phyloP scores from a whole-genome alignment of 2,797 vertebrate genomes.

The Pseudopleuronectes americanus region DNA sequence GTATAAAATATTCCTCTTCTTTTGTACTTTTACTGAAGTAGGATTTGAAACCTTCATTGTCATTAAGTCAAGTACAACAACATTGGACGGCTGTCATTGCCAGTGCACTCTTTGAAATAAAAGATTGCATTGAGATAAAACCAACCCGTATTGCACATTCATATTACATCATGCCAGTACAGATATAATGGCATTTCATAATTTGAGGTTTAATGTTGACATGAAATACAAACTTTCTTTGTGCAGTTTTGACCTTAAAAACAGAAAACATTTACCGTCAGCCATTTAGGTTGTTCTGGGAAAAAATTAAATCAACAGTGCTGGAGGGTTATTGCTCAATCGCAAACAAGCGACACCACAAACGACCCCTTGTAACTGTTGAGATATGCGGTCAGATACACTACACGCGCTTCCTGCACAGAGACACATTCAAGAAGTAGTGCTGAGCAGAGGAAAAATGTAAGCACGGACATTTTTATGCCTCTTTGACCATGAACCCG shows the following conservation, averaged over 20 bases:
- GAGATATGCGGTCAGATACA: conserved; percentile 43
- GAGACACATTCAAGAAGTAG: conserved; percentile 27
- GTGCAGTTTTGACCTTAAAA: conserved; percentile 36
- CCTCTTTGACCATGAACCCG: conserved; percentile 13
- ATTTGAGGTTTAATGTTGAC: conserved; percentile 1
- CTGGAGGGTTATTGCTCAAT: conserved; percentile 56
- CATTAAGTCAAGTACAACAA: too few species aligned
- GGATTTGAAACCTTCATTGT: too few species aligned
- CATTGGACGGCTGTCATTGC: too few species aligned
- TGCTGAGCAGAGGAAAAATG: conserved; percentile 18
- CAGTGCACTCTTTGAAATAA: too few species aligned
- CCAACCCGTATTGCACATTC: too few species aligned
- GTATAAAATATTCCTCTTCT: too few species aligned
- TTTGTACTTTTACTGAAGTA: too few species aligned
- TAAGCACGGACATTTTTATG: conserved; percentile 25
- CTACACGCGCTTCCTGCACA: conserved; percentile 34
- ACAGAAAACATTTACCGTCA: conserved; percentile 29
- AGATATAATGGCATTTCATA: too few species aligned
- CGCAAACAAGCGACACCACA: conserved; percentile 37
- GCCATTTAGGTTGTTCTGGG: conserved; percentile 27
- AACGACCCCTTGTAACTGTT: conserved; percentile 39
- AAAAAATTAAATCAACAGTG: conserved; percentile 41
- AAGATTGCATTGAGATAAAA: too few species aligned
- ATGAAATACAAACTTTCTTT: conserved; percentile 24
- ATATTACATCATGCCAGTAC: too few species aligned